Evolutionary conservation across 2,888 invertebrate genomes (phyloP), one percentile per base, ranked within the genome.

Genomic region (Pelosia muscerda): DNA sequence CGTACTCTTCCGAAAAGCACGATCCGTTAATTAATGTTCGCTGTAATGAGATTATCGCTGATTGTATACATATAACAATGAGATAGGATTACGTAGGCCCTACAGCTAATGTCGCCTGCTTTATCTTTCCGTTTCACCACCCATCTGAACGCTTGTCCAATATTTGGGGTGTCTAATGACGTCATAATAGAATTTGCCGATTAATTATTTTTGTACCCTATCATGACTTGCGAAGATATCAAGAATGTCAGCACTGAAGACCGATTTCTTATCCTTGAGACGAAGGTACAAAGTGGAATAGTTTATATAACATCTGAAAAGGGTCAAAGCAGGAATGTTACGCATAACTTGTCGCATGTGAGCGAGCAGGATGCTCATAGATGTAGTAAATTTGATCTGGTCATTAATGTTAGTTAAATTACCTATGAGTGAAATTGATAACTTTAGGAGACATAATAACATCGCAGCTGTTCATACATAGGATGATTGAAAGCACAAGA

Each of bases 61-160:
- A 73, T 63, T 56, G 65, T 34, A 61, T 59, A 72, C 22, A 63
- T 26, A 60, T 63, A 75, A 74, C 69, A 72, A 73, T 69, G 72
- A 66, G 49, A 65, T 59, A 23, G 19, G 58, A 78, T 79, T 73
- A 77, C 19, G 67, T 72, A 65, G 69, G 58, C 54, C 59, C 71
- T 62, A 75, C 74, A 76, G 72, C 67, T 62, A 59, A 63, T 56
- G 63, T 77, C 74, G 64, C 58, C 49, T 15, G 9, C 68, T 71
- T 78, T 73, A 90, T 91, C 90, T 89, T 89, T 88, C 86, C 84
- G 77, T 83, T 83, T 81, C 83, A 83, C 72, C 79, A 83, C 81
- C 72, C 83, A 80, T 75, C 81, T 77, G 82, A 83, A 79, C 77
- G 65, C 55, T 67, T 23, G 23, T 55, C 67, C 76, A 81, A 83